Conservation (phyloP, 2,113 vertebrate species). For the Cynoglossus semilaevis region DNA sequence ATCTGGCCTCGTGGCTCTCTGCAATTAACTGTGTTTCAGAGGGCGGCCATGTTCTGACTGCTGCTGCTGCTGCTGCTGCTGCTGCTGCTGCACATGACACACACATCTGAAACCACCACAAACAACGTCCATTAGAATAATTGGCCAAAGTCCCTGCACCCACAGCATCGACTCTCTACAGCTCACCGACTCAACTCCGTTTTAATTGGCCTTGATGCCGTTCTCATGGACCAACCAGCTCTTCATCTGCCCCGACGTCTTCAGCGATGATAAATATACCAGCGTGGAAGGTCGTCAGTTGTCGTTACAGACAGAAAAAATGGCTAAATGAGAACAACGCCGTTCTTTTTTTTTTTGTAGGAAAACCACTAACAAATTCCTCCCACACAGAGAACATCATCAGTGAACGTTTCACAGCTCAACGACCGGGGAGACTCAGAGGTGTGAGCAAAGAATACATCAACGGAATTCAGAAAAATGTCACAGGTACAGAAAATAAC, state of each 20-base stretch:
- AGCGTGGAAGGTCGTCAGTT: conserved; percentile 3
- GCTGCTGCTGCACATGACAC: conserved; percentile 9
- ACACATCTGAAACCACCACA: conserved; percentile 23
- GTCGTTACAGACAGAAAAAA: not conserved
- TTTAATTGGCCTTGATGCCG: conserved; percentile 38
- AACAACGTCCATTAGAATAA: conserved; percentile 33
- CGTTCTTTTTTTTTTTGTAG: too few relatives aligned
- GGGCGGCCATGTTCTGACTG: not conserved
- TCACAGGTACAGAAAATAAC: too few relatives aligned
- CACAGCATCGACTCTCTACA: conserved; percentile 37
- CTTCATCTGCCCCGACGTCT: conserved; percentile 17
- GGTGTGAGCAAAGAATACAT: not conserved
- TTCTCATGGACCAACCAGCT: conserved; percentile 13
- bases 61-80: conserved; percentile 2
- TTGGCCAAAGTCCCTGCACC: conserved; percentile 36
- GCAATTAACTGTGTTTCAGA: conserved; percentile 1
- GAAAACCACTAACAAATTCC: not conserved
- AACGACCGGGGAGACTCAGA: conserved; percentile 8
- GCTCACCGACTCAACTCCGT: conserved; percentile 31
- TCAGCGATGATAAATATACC: conserved; percentile 2
- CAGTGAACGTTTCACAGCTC: conserved; percentile 16
- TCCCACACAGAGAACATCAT: conserved; percentile 47
- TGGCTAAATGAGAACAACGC: too few relatives aligned
- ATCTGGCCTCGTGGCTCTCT: not conserved
- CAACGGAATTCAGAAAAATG: not conserved